Conservation (phyloP, 2,113 vertebrate species). For the Crotalus viridis region DNA sequence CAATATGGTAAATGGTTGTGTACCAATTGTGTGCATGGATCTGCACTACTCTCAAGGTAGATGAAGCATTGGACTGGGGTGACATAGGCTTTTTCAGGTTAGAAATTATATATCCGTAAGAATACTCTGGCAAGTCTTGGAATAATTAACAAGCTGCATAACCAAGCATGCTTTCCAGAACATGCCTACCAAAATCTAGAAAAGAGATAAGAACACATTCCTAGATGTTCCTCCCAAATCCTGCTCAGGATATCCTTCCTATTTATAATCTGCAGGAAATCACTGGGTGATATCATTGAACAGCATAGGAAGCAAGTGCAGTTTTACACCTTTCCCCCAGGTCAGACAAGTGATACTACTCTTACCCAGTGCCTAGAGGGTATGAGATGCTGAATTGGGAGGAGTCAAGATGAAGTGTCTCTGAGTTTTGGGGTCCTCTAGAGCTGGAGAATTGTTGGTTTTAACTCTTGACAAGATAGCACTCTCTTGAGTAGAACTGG, state of each 20-base stretch:
- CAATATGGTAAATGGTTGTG: not conserved
- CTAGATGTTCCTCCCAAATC: not conserved
- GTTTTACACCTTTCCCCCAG: not conserved
- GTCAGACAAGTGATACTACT: not conserved
- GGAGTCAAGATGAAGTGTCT: not conserved
- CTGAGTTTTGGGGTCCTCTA: not conserved
- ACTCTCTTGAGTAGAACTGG: not conserved
- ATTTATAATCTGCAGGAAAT: not conserved
- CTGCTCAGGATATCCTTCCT: not conserved
- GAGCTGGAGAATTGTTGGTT: not conserved
- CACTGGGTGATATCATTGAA: not conserved
- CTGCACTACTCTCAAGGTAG: not conserved
- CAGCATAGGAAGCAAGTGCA: not conserved
- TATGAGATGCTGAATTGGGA: not conserved
- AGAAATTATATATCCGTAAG: not conserved
- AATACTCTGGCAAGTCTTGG: not conserved
- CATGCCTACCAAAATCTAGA: not conserved
- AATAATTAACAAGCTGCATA: not conserved
- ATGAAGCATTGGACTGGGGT: not conserved
- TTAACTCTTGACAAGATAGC: not conserved
- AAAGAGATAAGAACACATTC: not conserved
- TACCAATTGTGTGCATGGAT: not conserved
- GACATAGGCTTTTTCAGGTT: not conserved
- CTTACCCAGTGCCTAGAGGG: not conserved
- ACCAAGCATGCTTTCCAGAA: not conserved